Percentiles rank a stretch among this genome's conserved stretches.
phyloP scores from a whole-genome alignment of 2,113 vertebrate genomes.

The Fulica atra region DNA sequence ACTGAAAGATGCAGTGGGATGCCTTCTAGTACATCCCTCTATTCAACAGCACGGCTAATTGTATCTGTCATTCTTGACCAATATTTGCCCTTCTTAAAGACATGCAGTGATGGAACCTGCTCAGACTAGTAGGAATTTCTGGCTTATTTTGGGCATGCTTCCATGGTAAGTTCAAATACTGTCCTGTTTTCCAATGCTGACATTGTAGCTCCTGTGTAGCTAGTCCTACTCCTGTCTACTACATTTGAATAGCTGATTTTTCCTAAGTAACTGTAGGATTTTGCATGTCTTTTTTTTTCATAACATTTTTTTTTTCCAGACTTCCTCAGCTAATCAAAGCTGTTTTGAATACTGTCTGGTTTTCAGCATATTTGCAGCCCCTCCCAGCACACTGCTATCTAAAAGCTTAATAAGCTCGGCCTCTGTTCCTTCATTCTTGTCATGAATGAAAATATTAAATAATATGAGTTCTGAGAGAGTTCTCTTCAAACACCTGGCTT shows the following conservation, averaged over 20 bases:
- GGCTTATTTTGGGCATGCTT: neutral
- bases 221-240: neutral
- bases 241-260: conserved; percentile 25
- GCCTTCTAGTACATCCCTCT: neutral
- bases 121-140: neutral
- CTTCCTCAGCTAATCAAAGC: neutral
- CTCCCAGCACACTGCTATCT: conserved; percentile 20
- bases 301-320: neutral
- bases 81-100: neutral
- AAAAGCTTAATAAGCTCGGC: conserved; percentile 13
- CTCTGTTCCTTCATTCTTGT: neutral
- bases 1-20: neutral
- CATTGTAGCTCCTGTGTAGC: neutral
- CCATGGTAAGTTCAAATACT: neutral
- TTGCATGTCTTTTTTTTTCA: conserved; percentile 29
- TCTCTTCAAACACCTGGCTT: neutral
- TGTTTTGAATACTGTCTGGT: conserved; percentile 31
- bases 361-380: neutral
- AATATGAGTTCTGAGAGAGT: neutral
- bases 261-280: neutral
- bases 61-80: neutral
- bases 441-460: conserved; percentile 16
- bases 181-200: neutral
- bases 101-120: neutral
- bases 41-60: accelerated